Evolutionary conservation across 2,113 vertebrate genomes (phyloP).

Genomic region (Aphelocoma coerulescens): DNA sequence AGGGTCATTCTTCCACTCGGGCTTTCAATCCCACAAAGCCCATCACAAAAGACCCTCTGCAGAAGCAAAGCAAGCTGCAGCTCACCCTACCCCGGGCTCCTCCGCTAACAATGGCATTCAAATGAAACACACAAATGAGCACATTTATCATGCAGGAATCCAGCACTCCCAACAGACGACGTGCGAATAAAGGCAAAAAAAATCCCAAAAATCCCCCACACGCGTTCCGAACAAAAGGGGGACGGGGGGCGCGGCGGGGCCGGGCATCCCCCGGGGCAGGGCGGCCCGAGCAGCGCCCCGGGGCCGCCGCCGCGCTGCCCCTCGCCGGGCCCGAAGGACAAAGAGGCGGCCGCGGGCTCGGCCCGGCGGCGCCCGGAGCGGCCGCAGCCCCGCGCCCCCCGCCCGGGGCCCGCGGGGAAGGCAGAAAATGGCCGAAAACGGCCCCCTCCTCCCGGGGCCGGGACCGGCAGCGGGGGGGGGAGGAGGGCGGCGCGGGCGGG

Average conservation of each 20-base stretch:
- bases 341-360: neutral
- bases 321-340: neutral
- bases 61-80: neutral
- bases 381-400: too few species aligned
- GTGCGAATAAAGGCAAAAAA: neutral
- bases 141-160: conserved; percentile 30
- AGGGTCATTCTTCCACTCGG: neutral
- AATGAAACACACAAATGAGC: conserved; percentile 38
- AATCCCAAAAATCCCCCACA: neutral
- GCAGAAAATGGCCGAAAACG: too few species aligned
- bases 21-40: neutral
- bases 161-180: neutral
- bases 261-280: neutral
- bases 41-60: neutral
- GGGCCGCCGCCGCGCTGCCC: neutral
- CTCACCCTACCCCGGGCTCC: neutral
- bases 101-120: conserved; percentile 20
- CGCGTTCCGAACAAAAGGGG: neutral
- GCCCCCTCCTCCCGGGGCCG: too few species aligned
- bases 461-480: too few species aligned
- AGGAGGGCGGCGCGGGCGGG: too few species aligned
- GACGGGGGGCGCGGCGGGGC: neutral
- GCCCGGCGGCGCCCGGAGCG: neutral
- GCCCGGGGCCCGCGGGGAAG: too few species aligned
- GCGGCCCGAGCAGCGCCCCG: neutral